A percentile compares a stretch with the other conserved stretches of the same genome.
These are phyloP conservation scores for Panopea generosa DNA, from an alignment of 2,888 invertebrate species.

Conservation along the genomic window DNA sequence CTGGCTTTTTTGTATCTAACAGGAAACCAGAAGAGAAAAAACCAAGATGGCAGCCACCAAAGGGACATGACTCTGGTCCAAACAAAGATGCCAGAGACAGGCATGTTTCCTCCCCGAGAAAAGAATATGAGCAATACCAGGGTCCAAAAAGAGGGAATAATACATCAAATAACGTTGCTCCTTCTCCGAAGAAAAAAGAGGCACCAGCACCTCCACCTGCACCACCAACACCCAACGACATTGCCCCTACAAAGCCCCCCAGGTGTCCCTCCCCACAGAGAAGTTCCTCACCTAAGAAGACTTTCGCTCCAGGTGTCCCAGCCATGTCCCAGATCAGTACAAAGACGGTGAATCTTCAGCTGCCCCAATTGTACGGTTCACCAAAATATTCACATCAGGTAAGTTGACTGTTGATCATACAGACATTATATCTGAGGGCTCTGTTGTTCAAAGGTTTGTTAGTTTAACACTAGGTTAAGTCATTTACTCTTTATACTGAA, in stretches of 20 bases:
- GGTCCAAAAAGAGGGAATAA: constrained; percentile 41
- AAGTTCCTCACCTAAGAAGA: constrained; percentile 45
- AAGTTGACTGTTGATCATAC: too few species aligned
- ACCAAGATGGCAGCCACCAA: constrained; percentile 80
- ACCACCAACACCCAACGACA: constrained; percentile 43
- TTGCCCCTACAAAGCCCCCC: constrained; percentile 44
- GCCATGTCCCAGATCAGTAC: constrained; percentile 44
- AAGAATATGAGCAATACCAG: constrained; percentile 61
- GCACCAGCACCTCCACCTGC: constrained; percentile 61
- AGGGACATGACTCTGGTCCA: constrained; percentile 36
- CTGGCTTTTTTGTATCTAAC: not conserved
- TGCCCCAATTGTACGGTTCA: constrained; percentile 39
- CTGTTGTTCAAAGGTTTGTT: too few species aligned
- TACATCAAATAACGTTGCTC: constrained; percentile 16
- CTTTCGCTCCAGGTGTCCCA: constrained; percentile 42
- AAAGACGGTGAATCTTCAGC: constrained; percentile 43
- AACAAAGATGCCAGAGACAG: constrained; percentile 54
- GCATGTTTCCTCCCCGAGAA: constrained; percentile 58
- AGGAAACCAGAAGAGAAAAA: constrained; percentile 79
- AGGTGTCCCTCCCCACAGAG: constrained; percentile 38
- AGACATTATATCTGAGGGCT: not conserved
- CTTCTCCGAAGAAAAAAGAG: constrained; percentile 43
- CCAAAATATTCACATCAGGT: constrained; percentile 63
- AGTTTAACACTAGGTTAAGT: too few species aligned
- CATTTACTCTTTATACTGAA: too few species aligned